A percentile compares a stretch with the other conserved stretches of the same genome.
These are phyloP conservation scores for Jaculus jaculus DNA, from an alignment of 2,113 vertebrate species.

Conservation along the genomic window DNA sequence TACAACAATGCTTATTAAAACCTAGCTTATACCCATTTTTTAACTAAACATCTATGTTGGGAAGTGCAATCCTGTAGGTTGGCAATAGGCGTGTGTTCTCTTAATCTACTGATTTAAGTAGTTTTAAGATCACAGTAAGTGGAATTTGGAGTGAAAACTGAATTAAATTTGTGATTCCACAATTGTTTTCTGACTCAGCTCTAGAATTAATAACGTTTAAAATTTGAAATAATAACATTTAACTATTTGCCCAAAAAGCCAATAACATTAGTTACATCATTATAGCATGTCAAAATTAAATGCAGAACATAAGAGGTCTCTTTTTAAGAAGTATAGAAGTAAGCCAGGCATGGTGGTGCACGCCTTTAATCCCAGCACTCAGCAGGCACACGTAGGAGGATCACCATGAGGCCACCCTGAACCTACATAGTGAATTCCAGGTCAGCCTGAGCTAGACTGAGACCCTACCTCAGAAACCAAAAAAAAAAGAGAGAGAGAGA, in stretches of 20 bases:
- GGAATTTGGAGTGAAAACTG: background rate
- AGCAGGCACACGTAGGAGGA: no score
- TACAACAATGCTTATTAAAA: background rate
- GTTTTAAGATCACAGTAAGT: background rate
- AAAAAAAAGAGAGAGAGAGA: no score
- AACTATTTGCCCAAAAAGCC: slow-evolving; percentile 28
- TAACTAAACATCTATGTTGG: background rate
- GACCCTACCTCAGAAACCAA: no score
- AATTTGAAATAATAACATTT: slow-evolving; percentile 1
- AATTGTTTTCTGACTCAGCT: slow-evolving; percentile 35
- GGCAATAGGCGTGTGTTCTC: background rate
- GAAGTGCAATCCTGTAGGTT: background rate
- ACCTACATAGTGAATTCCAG: no score
- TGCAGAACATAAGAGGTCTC: background rate
- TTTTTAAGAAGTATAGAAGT: slow-evolving; percentile 34
- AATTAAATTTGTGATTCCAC: slow-evolving; percentile 48
- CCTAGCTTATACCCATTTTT: background rate
- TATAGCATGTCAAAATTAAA: slow-evolving; percentile 17
- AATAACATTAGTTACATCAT: slow-evolving; percentile 6
- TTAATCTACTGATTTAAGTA: background rate
- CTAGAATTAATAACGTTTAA: background rate
- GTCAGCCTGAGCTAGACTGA: no score
- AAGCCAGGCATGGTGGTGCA: no score
- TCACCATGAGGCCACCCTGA: no score
- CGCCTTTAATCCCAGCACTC: no score